Percentiles rank a stretch among this genome's conserved stretches.
These are phyloP conservation scores for Periophthalmus magnuspinnatus DNA, from an alignment of 2,797 vertebrate species.

Conservation along the genomic window DNA sequence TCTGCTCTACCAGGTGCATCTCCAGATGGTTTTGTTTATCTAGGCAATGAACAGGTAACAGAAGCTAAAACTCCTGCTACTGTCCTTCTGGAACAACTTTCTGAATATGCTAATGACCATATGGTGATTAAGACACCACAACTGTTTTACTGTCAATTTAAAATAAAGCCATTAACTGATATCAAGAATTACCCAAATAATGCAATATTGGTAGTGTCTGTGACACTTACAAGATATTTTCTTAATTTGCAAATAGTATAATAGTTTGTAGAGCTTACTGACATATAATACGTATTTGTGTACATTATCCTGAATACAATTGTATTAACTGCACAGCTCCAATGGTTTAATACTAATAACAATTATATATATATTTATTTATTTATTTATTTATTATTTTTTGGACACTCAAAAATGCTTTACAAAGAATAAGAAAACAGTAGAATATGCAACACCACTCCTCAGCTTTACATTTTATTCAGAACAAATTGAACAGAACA, in stretches of 20 bases:
- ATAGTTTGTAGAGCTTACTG: too few relatives aligned
- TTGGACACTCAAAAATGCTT: too few relatives aligned
- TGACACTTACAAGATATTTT: background rate
- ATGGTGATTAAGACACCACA: background rate
- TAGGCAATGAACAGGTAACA: conserved; percentile 27
- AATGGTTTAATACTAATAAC: too few relatives aligned
- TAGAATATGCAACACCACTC: too few relatives aligned
- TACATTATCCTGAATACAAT: background rate
- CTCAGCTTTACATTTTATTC: too few relatives aligned
- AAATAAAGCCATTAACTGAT: background rate
- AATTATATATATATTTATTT: too few relatives aligned
- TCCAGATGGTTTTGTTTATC: conserved; percentile 44
- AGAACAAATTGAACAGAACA: too few relatives aligned
- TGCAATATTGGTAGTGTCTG: background rate
- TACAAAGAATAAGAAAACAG: too few relatives aligned
- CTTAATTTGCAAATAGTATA: background rate
- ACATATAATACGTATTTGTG: background rate
- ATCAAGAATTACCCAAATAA: background rate
- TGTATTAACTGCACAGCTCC: background rate
- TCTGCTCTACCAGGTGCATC: conserved; percentile 33
- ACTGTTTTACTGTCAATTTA: background rate
- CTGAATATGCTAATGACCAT: background rate
- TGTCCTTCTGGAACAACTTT: background rate
- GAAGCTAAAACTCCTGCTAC: conserved; percentile 12
- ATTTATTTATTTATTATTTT: too few relatives aligned